Evolutionary conservation across 2,113 vertebrate species (phyloP).

Genomic region (Lethenteron camtschaticum): DNA sequence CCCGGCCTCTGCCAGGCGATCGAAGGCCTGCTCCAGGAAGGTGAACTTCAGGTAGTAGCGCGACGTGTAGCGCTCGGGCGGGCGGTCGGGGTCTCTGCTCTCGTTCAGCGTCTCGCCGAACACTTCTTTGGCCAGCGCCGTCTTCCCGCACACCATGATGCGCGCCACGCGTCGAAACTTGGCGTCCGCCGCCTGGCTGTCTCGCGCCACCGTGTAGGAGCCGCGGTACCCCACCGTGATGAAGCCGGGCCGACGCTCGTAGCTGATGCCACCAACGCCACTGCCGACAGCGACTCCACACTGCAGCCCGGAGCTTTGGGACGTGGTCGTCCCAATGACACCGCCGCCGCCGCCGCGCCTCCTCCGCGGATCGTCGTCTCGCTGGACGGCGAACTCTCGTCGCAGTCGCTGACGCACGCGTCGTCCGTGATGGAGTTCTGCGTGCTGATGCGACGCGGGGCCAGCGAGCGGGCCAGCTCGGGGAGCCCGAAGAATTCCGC

Average conservation of each 20-base stretch:
- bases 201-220: slow-evolving; percentile 80
- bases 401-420: slow-evolving; percentile 41
- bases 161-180: slow-evolving; percentile 80
- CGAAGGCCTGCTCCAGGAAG: slow-evolving; percentile 91
- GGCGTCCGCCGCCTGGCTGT: slow-evolving; percentile 75
- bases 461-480: slow-evolving; percentile 51
- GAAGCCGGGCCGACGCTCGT: slow-evolving; percentile 55
- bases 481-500: slow-evolving; percentile 75
- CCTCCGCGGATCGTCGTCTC: slow-evolving; percentile 20
- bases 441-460: slow-evolving; percentile 30
- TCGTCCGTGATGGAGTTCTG: slow-evolving; percentile 48
- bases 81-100: slow-evolving; percentile 77
- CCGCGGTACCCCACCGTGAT: slow-evolving; percentile 88
- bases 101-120: slow-evolving; percentile 91
- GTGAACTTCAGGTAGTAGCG: slow-evolving; percentile 96
- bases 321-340: slow-evolving; percentile 21
- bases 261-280: slow-evolving; percentile 8
- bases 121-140: slow-evolving; percentile 80
- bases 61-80: slow-evolving; percentile 86
- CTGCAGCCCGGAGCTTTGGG: slow-evolving; percentile 26
- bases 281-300: slow-evolving; percentile 22
- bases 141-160: slow-evolving; percentile 90
- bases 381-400: slow-evolving; percentile 17
- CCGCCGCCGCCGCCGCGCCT: slow-evolving; percentile 20
- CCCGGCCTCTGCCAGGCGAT: slow-evolving; percentile 67